phyloP scores from a whole-genome alignment of 2,888 invertebrate species.

The Imbricaverruca yamaguchii region DNA sequence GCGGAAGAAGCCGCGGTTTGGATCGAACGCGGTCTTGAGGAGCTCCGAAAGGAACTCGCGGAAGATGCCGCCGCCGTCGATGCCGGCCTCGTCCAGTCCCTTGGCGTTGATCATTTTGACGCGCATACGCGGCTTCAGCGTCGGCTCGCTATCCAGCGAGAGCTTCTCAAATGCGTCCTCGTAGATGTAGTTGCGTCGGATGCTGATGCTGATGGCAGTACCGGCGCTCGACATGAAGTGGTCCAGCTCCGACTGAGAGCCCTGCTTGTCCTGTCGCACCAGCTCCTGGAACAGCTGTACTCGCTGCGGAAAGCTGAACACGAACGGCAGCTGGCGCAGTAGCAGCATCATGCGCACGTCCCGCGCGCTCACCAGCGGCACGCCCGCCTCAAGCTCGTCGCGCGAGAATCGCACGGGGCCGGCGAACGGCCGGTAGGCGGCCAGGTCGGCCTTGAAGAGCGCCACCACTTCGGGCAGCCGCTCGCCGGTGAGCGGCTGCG shows the following conservation, averaged over 20 bases:
- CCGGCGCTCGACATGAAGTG: slow-evolving; percentile 64
- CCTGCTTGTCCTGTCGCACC: slow-evolving; percentile 55
- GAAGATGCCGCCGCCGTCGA: slow-evolving; percentile 95
- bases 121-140: slow-evolving; percentile 72
- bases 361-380: slow-evolving; percentile 75
- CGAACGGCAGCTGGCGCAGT: slow-evolving; percentile 86
- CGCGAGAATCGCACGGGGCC: not conserved
- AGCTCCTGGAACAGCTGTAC: slow-evolving; percentile 75
- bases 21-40: slow-evolving; percentile 90
- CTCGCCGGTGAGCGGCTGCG: slow-evolving; percentile 28
- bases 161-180: slow-evolving; percentile 96
- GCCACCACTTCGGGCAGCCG: slow-evolving; percentile 11
- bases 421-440: slow-evolving; percentile 12
- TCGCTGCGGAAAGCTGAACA: slow-evolving; percentile 82
- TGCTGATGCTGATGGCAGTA: slow-evolving; percentile 59
- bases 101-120: slow-evolving; percentile 84
- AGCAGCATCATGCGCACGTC: slow-evolving; percentile 82
- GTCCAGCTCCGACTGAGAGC: slow-evolving; percentile 64
- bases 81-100: slow-evolving; percentile 87
- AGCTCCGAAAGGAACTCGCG: slow-evolving; percentile 91
- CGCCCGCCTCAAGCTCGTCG: slow-evolving; percentile 45
- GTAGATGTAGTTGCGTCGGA: slow-evolving; percentile 86
- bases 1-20: slow-evolving; percentile 86
- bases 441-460: not conserved
- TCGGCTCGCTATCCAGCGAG: slow-evolving; percentile 80